Conservation (phyloP, 2,888 invertebrate genomes). For the Cephalotes varians region DNA sequence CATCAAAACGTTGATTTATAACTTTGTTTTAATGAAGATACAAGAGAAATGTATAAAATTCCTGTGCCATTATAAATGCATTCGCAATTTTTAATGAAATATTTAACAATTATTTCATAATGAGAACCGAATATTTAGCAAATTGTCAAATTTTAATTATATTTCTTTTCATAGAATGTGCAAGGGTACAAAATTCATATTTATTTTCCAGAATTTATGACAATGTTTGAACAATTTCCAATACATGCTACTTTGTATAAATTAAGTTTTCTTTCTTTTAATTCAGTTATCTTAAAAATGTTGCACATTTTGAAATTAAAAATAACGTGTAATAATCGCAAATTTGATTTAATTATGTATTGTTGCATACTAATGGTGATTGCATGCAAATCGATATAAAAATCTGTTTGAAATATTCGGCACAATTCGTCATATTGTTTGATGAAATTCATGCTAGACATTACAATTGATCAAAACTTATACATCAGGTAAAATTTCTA, state of each 20-base stretch:
- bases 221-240: not conserved
- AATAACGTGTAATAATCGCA: not conserved
- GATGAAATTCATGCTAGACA: not conserved
- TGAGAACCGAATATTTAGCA: not conserved
- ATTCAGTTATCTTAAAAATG: not conserved
- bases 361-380: not conserved
- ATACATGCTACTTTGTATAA: not conserved
- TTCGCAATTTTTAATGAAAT: slow-evolving; percentile 16
- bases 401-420: not conserved
- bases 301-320: not conserved
- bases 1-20: not conserved
- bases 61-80: not conserved
- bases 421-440: not conserved
- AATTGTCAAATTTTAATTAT: not conserved
- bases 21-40: no score
- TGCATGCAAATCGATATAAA: slow-evolving; percentile 3
- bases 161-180: not conserved
- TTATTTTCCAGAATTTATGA: slow-evolving; percentile 3
- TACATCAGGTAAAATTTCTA: not conserved
- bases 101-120: not conserved
- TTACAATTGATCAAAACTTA: not conserved
- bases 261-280: not conserved
- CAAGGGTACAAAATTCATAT: not conserved
- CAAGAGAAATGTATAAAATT: not conserved
- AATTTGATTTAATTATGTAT: not conserved